Base-by-base conservation (phyloP, 2,113 vertebrate species). In the Crocuta crocuta region DNA sequence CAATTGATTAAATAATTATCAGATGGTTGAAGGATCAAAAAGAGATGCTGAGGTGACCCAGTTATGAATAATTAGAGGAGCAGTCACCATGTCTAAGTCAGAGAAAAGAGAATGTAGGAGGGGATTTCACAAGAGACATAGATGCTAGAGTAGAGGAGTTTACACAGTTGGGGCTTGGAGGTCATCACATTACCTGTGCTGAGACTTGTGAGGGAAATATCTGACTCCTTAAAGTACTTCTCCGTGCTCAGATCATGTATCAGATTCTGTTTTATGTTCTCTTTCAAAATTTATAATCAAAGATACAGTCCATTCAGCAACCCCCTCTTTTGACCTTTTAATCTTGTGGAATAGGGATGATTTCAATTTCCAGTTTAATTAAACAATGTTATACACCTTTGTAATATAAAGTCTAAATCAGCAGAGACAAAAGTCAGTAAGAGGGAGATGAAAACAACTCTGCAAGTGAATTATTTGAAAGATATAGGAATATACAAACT, bases 251-350 rank as follows among this genome's bases (percentile, higher is more conserved):
- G 6, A 11, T 87, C 13, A 45, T n/a, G 9, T 55, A 31, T 45
- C 81, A 66, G n/a, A 73, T 43, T 65, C 15, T 48, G 11, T 16
- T 35, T 48, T 16, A 39, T 68, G n/a, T 78, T 78, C 24, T 23
- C 70, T 70, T 21, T 78, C 84, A 10, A 95, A 90, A 95, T 76
- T 50, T 90, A 74, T 66, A 76, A 76, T n/a, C 15, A 82, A 50
- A 43, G 7, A n/a, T 6, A 74, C 7, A 66, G 35, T 90, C 28
- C 10, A 80, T n/a, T 70, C 31, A 81, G 13, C 17, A 16, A 73
- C 26, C 43, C 10, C 23, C 4, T 26, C n/a, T 58, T 82, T 53
- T 33, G 12, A 16, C 8, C 15, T 70, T 61, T 61, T 61, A 21
- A 68, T 85, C 5, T 39, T 31, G 10, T 17, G 48, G 16, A 58